Percentiles rank a stretch among this genome's conserved stretches.
Evolutionary conservation across 2,888 invertebrate species (phyloP).

Genomic region (Eueremaeus valkanovi): DNA sequence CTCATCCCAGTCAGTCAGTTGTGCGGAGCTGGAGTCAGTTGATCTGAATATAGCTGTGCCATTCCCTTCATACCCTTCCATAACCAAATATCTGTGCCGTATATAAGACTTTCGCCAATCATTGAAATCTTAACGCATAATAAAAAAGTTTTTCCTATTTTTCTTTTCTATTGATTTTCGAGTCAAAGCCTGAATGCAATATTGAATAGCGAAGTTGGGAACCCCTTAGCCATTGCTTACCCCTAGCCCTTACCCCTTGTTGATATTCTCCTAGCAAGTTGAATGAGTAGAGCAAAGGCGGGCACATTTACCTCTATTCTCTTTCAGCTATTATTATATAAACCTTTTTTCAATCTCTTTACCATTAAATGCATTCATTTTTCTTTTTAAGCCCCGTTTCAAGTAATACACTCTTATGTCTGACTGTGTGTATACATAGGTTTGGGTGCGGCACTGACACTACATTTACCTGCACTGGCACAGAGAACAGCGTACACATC

Average conservation of each 20-base stretch:
- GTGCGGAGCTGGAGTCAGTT: no score
- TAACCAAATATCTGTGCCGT: conserved; percentile 28
- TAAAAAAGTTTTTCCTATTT: conserved; percentile 31
- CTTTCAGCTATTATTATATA: conserved; percentile 34
- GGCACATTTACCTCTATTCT: conserved; percentile 32
- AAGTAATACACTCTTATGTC: conserved; percentile 28
- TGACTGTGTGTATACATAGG: conserved; percentile 21
- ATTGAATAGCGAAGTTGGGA: no score
- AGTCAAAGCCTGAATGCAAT: neutral
- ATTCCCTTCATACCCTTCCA: conserved; percentile 12
- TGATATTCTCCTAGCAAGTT: conserved; percentile 19
- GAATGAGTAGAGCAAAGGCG: no score
- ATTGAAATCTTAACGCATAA: neutral
- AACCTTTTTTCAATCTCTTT: conserved; percentile 28
- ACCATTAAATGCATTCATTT: conserved; percentile 30
- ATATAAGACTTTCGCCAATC: neutral
- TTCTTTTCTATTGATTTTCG: neutral
- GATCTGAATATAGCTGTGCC: neutral
- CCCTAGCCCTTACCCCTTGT: conserved; percentile 9
- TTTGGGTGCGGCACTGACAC: conserved; percentile 27
- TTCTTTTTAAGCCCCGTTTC: conserved; percentile 35
- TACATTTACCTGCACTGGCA: neutral
- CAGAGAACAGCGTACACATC: no score
- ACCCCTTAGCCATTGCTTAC: no score
- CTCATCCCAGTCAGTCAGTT: no score